These are phyloP conservation scores for Stegana nigrithorax DNA, from an alignment of 2,888 invertebrate species.

Conservation along the genomic window DNA sequence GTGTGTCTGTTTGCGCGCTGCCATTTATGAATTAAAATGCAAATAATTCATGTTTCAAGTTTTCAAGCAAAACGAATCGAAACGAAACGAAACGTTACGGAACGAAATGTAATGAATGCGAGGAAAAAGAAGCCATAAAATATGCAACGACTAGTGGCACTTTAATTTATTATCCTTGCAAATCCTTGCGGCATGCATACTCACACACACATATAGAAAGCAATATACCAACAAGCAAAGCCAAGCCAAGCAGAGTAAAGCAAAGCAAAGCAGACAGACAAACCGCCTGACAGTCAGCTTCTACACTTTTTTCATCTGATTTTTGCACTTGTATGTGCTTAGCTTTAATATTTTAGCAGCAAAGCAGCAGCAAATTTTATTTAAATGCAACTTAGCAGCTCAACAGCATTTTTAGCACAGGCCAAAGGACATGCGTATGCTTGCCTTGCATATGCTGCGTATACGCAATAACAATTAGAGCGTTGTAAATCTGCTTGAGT, in stretches of 20 bases:
- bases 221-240: background rate
- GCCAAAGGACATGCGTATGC: too few species aligned
- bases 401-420: background rate
- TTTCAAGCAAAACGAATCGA: too few species aligned
- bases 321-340: background rate
- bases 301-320: background rate
- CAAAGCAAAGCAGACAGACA: background rate
- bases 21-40: constrained; percentile 51
- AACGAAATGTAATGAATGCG: background rate
- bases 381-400: background rate
- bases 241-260: background rate
- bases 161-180: constrained; percentile 20
- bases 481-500: constrained; percentile 18
- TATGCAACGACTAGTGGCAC: constrained; percentile 22
- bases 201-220: background rate
- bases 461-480: constrained; percentile 54
- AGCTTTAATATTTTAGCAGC: constrained; percentile 1
- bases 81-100: background rate
- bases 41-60: constrained; percentile 48
- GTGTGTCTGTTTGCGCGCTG: too few species aligned
- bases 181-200: constrained; percentile 12
- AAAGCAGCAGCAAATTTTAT: background rate
- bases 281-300: background rate
- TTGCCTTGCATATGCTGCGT: constrained; percentile 30
- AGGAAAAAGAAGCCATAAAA: constrained; percentile 13